Percentiles rank a stretch among this genome's conserved stretches.
These are phyloP conservation scores for Hylaea fasciaria DNA, from an alignment of 2,888 invertebrate genomes.

Conservation along the genomic window DNA sequence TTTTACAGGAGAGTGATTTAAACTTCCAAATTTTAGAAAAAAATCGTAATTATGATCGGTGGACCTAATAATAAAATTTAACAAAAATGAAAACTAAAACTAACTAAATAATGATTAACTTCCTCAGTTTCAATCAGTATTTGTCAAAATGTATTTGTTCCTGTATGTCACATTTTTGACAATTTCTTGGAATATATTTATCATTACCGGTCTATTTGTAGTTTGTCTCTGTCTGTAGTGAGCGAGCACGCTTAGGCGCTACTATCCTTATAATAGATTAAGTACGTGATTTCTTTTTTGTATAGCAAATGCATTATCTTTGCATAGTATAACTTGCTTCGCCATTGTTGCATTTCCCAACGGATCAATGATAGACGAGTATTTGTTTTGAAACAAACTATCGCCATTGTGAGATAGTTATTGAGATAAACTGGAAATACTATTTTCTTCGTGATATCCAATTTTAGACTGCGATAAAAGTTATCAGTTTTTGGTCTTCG, in stretches of 20 bases:
- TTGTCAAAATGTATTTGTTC: no score
- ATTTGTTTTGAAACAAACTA: background rate
- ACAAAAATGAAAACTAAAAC: no score
- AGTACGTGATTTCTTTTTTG: background rate
- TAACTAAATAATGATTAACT: background rate
- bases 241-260: no score
- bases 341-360: background rate
- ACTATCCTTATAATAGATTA: background rate
- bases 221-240: no score
- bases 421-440: constrained; percentile 7
- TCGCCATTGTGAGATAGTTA: constrained; percentile 3
- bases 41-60: no score
- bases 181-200: no score
- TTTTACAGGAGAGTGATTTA: no score
- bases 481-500: background rate
- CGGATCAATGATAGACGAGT: constrained; percentile 6
- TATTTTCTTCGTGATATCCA: constrained; percentile 5
- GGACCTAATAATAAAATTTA: no score
- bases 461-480: background rate
- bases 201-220: no score
- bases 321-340: constrained; percentile 2
- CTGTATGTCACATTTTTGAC: no score
- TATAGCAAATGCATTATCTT: constrained; percentile 7
- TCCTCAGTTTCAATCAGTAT: background rate
- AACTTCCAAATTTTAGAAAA: no score